Conservation (phyloP, 2,888 invertebrate genomes). For the Chymomyza procnemis region DNA sequence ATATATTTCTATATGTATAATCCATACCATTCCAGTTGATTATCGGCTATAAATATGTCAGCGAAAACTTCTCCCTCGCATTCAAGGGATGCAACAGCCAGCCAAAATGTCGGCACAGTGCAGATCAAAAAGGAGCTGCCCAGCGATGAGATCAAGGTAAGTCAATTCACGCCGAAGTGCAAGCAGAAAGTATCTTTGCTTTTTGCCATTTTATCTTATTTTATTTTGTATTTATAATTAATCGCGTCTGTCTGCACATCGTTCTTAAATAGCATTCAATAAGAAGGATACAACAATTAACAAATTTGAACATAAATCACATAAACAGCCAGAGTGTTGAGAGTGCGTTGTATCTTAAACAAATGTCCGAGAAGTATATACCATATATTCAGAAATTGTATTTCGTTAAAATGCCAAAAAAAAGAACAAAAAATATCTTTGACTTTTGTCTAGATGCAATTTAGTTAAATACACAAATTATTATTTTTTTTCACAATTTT, state of each 20-base stretch:
- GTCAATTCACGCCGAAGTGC: too few species aligned
- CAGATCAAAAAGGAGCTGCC: constrained; percentile 84
- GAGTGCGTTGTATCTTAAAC: constrained; percentile 20
- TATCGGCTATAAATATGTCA: constrained; percentile 79
- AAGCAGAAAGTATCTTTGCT: too few species aligned
- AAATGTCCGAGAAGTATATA: constrained; percentile 18
- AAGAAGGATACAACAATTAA: constrained; percentile 52
- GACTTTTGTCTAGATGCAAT: not conserved
- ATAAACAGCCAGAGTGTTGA: not conserved
- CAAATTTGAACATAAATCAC: not conserved
- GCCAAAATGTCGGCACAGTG: constrained; percentile 48
- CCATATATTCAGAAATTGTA: not conserved
- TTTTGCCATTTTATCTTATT: not conserved
- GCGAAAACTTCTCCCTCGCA: constrained; percentile 79
- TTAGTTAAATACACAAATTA: not conserved
- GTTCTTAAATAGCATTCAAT: constrained; percentile 47
- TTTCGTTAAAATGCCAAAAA: not conserved
- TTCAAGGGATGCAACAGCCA: constrained; percentile 51
- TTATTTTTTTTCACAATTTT: not conserved
- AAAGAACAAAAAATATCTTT: too few species aligned
- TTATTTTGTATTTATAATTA: constrained; percentile 30
- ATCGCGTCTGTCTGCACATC: constrained; percentile 50
- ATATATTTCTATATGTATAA: not conserved
- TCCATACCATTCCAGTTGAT: not conserved
- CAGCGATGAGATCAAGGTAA: constrained; percentile 88